Conservation (phyloP, 2,113 vertebrate species). For the Promerops cafer region DNA sequence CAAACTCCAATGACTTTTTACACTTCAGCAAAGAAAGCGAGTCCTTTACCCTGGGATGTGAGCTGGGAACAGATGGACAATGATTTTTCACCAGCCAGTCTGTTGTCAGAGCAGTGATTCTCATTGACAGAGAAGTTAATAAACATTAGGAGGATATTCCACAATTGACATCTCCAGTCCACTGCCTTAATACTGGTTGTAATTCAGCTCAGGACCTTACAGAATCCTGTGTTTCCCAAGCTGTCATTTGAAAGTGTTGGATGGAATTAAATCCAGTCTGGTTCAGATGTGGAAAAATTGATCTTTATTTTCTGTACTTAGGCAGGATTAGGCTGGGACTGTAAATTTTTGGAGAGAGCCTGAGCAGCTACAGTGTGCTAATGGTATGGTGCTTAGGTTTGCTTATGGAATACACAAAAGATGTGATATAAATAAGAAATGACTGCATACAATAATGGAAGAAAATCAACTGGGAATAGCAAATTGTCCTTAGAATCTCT, state of each 20-base stretch:
- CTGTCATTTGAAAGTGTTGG: background rate
- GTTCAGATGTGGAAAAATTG: background rate
- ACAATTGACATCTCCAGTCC: background rate
- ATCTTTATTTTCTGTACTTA: constrained; percentile 20
- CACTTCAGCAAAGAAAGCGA: background rate
- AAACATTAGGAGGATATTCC: constrained; percentile 26
- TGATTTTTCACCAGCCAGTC: background rate
- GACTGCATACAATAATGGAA: background rate
- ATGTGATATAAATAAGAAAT: background rate
- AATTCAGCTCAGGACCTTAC: background rate
- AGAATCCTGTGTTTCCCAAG: background rate
- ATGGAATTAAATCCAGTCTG: background rate
- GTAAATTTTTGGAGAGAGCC: constrained; percentile 12
- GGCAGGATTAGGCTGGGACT: background rate
- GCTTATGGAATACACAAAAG: background rate
- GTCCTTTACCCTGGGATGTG: background rate
- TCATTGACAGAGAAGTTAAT: constrained; percentile 26
- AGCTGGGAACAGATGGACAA: constrained; percentile 1
- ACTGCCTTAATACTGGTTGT: background rate
- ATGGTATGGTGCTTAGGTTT: background rate
- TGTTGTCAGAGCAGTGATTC: background rate
- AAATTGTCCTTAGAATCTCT: background rate
- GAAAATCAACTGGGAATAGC: background rate
- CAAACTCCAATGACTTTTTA: background rate
- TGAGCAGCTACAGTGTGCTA: background rate